Conservation (phyloP, 2,888 invertebrate species). For the Sphaeridia pumilis region DNA sequence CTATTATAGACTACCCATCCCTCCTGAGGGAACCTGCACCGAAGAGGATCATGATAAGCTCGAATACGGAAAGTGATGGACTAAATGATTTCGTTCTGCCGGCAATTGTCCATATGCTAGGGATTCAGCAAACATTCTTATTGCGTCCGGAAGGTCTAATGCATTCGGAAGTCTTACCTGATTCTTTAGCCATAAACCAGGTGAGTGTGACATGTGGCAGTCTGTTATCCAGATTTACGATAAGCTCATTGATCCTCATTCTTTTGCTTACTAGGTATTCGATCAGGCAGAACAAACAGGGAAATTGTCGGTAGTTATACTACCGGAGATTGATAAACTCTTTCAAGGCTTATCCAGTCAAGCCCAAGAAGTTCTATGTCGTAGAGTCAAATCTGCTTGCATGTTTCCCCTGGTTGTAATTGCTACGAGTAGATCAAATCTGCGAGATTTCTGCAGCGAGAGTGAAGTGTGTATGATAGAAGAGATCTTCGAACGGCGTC, state of each 20-base stretch:
- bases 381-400: slow-evolving; percentile 49
- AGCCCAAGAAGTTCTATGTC: slow-evolving; percentile 5
- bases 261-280: no score
- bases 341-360: no score
- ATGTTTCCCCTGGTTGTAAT: slow-evolving; percentile 53
- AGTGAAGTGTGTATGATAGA: background rate
- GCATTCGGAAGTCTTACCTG: background rate
- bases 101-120: slow-evolving; percentile 61
- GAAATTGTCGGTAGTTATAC: no score
- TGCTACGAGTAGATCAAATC: slow-evolving; percentile 58
- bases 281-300: no score
- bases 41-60: slow-evolving; percentile 16
- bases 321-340: no score
- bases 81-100: slow-evolving; percentile 48
- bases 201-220: background rate
- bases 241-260: no score
- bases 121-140: slow-evolving; percentile 52
- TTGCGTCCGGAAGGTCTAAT: background rate
- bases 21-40: slow-evolving; percentile 9
- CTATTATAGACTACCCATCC: slow-evolving; percentile 1
- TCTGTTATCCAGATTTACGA: background rate
- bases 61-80: slow-evolving; percentile 5
- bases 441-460: slow-evolving; percentile 41
- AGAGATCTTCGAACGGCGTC: no score
- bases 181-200: slow-evolving; percentile 6